Conservation (phyloP, 2,888 invertebrate species). For the Machimus atricapillus region DNA sequence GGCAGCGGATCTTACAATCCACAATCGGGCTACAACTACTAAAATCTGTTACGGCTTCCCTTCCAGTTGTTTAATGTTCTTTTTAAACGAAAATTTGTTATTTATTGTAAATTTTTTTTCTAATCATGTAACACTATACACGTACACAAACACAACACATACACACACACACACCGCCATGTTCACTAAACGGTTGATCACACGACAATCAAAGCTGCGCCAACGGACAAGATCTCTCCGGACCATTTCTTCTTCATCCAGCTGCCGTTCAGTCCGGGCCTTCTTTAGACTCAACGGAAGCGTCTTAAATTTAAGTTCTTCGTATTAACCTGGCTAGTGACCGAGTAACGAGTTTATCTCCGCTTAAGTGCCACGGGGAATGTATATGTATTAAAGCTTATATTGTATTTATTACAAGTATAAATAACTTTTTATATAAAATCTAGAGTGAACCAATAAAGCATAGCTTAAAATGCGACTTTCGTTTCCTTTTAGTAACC, state of each 20-base stretch:
- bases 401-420: constrained; percentile 27
- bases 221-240: constrained; percentile 37
- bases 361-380: constrained; percentile 13
- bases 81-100: constrained; percentile 8
- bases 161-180: not conserved
- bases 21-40: constrained; percentile 64
- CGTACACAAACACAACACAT: not conserved
- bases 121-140: not conserved
- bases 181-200: constrained; percentile 15
- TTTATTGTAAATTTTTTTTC: constrained; percentile 34
- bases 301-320: constrained; percentile 14
- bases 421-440: constrained; percentile 23
- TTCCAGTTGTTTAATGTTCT: constrained; percentile 8
- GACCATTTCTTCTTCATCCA: not conserved
- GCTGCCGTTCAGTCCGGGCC: constrained; percentile 2
- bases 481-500: not conserved
- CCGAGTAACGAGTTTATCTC: constrained; percentile 4
- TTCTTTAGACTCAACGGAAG: not conserved
- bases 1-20: constrained; percentile 61
- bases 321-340: constrained; percentile 35
- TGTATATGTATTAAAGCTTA: constrained; percentile 29
- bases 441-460: constrained; percentile 35
- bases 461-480: not conserved
- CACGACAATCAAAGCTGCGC: constrained; percentile 24
- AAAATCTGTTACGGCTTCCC: constrained; percentile 46